A percentile compares a stretch with the other conserved stretches of the same genome.
These are phyloP conservation scores for Darevskia nairensis DNA, from an alignment of 2,797 vertebrate genomes.

Conservation along the genomic window DNA sequence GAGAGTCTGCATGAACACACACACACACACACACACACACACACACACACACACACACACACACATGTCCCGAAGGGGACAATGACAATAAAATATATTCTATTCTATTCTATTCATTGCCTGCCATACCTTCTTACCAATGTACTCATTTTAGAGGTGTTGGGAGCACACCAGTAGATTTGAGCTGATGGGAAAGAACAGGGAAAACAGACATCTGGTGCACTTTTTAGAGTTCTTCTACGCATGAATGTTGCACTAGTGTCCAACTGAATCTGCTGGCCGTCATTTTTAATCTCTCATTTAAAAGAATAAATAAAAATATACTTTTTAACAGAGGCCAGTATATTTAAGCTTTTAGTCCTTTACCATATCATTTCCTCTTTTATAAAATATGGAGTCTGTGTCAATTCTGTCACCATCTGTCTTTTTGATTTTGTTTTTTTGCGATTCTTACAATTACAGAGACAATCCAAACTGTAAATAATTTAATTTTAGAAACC, in stretches of 20 bases:
- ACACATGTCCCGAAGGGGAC: too few species aligned
- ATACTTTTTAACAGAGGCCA: conserved; percentile 76
- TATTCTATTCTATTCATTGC: too few species aligned
- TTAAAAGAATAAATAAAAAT: conserved; percentile 75
- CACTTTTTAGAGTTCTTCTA: not conserved
- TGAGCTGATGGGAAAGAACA: not conserved
- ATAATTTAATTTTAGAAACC: conserved; percentile 69
- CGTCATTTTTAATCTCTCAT: not conserved
- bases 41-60: too few species aligned
- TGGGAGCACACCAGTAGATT: not conserved
- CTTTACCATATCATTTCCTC: conserved; percentile 80
- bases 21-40: not conserved
- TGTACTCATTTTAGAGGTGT: not conserved
- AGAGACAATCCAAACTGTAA: conserved; percentile 80
- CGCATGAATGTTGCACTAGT: not conserved
- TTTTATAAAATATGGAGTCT: conserved; percentile 86
- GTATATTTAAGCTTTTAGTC: conserved; percentile 78
- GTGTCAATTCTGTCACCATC: conserved; percentile 91
- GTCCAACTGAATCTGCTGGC: not conserved
- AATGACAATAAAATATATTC: too few species aligned
- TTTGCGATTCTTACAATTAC: conserved; percentile 82
- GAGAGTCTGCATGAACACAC: not conserved
- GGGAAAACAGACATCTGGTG: too few species aligned
- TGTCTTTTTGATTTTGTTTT: conserved; percentile 76
- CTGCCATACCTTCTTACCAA: not conserved